phyloP scores from a whole-genome alignment of 2,888 invertebrate genomes.

The Argynnis bischoffii region DNA sequence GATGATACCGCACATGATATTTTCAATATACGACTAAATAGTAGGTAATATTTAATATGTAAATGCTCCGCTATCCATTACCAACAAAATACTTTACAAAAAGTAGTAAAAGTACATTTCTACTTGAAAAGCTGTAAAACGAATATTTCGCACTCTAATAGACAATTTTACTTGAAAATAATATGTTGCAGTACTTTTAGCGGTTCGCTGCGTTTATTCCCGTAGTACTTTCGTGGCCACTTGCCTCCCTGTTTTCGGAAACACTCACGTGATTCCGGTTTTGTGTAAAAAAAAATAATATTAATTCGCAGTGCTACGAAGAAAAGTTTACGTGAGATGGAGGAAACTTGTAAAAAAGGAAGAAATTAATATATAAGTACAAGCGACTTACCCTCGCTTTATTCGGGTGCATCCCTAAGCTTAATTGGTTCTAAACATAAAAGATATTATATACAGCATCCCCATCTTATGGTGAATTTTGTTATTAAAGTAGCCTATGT shows the following conservation, averaged over 20 bases:
- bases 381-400: too few species aligned
- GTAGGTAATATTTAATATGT: too few species aligned
- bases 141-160: constrained; percentile 19
- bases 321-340: background rate
- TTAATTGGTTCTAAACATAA: too few species aligned
- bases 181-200: constrained; percentile 19
- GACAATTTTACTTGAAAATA: constrained; percentile 20
- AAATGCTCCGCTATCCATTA: background rate
- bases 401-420: too few species aligned
- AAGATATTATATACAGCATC: too few species aligned
- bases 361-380: too few species aligned
- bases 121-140: constrained; percentile 20
- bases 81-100: constrained; percentile 14
- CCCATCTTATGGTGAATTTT: too few species aligned
- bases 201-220: constrained; percentile 15
- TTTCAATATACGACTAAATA: too few species aligned
- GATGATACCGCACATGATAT: too few species aligned
- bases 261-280: background rate
- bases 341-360: background rate
- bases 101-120: constrained; percentile 13
- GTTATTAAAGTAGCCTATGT: too few species aligned
- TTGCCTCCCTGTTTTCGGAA: constrained; percentile 10
- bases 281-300: background rate
- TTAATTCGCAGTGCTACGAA: background rate
- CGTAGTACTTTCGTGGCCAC: constrained; percentile 16